These are phyloP conservation scores for Isichthys henryi DNA, from an alignment of 2,113 vertebrate species.

Conservation along the genomic window DNA sequence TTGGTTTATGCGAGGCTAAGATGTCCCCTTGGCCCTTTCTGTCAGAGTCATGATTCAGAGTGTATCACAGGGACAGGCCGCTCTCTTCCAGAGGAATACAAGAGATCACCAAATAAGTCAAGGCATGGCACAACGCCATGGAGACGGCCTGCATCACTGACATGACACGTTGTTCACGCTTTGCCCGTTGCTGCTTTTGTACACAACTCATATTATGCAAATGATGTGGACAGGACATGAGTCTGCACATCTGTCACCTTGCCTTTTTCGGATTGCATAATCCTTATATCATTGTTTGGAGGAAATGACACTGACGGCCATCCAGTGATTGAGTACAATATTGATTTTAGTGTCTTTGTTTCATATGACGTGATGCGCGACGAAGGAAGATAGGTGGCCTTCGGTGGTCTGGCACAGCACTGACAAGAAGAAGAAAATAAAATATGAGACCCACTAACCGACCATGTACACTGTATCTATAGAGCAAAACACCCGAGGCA, in stretches of 20 bases:
- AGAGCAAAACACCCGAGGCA: neutral
- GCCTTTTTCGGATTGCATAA: neutral
- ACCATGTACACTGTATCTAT: neutral
- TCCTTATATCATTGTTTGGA: neutral
- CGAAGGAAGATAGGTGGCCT: neutral
- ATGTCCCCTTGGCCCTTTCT: constrained; percentile 3
- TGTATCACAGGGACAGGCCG: neutral
- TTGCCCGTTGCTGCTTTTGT: no score
- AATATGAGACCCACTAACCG: neutral
- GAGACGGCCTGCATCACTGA: neutral
- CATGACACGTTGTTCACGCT: neutral
- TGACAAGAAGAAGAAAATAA: neutral
- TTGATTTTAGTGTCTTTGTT: neutral
- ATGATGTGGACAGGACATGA: no score
- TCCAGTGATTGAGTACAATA: neutral
- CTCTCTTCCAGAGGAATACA: neutral
- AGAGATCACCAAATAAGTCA: neutral
- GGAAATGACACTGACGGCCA: neutral
- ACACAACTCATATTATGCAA: no score
- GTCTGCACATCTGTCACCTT: neutral
- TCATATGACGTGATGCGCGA: neutral
- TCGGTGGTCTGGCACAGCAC: neutral
- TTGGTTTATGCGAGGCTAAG: constrained; percentile 15
- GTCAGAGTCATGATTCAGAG: constrained; percentile 1
- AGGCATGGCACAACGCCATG: neutral